phyloP scores from a whole-genome alignment of 2,888 invertebrate genomes.

The Standfussiana lucernea region DNA sequence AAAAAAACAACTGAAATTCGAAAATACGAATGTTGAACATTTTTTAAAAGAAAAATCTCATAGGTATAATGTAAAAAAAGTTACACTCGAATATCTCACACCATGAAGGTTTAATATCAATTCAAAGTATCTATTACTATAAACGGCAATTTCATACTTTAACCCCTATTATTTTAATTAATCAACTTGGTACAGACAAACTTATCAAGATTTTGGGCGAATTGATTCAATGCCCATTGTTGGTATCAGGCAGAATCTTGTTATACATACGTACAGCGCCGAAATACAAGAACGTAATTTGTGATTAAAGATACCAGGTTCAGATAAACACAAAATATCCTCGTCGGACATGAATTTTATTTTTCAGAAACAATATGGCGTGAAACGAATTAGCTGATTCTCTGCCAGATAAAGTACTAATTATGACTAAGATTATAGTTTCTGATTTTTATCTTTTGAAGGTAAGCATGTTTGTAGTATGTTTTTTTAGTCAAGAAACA shows the following conservation, averaged over 20 bases:
- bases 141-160: too few species aligned
- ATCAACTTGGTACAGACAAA: background rate
- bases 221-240: background rate
- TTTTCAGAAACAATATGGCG: constrained; percentile 37
- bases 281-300: constrained; percentile 42
- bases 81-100: too few species aligned
- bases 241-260: constrained; percentile 19
- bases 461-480: constrained; percentile 37
- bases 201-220: background rate
- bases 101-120: too few species aligned
- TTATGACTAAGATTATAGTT: constrained; percentile 55
- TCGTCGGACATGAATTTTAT: constrained; percentile 31
- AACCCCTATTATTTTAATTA: background rate
- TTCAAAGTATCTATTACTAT: too few species aligned
- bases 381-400: constrained; percentile 48
- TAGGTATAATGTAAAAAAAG: too few species aligned
- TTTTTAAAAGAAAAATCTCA: too few species aligned
- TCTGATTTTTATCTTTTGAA: constrained; percentile 45
- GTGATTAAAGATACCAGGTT: constrained; percentile 43
- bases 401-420: constrained; percentile 56
- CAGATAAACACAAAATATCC: constrained; percentile 46
- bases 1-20: too few species aligned
- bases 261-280: background rate
- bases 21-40: too few species aligned
- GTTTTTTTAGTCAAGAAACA: background rate